Percentiles rank a stretch among this genome's conserved stretches.
phyloP scores from a whole-genome alignment of 2,888 invertebrate species.

The Synergus umbraculus region DNA sequence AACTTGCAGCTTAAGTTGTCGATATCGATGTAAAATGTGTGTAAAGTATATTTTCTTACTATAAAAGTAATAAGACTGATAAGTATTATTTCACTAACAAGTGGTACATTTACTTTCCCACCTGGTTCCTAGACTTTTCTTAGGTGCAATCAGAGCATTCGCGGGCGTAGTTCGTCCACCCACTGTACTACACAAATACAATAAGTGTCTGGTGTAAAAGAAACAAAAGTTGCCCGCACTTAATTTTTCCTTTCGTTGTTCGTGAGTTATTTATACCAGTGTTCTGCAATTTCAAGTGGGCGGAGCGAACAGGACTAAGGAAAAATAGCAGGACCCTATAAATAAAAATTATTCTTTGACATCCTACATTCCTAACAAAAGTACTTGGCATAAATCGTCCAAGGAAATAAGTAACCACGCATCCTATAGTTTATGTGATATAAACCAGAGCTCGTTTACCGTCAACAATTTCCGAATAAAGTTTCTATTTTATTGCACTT shows the following conservation, averaged over 20 bases:
- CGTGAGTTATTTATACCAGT: conserved; percentile 18
- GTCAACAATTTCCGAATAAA: conserved; percentile 33
- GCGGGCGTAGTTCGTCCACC: conserved; percentile 14
- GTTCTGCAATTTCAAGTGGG: conserved; percentile 4
- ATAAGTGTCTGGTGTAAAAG: not conserved
- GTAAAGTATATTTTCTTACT: not conserved
- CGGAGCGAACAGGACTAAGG: not conserved
- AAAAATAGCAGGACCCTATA: not conserved
- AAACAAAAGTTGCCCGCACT: conserved; percentile 29
- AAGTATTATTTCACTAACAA: not conserved
- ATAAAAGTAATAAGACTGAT: not conserved
- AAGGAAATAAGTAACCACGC: conserved; percentile 44
- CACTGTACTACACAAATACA: conserved; percentile 12
- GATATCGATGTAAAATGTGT: not conserved
- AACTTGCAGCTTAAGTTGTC: not conserved
- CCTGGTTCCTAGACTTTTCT: not conserved
- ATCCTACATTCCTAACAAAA: not conserved
- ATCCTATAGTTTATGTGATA: conserved; percentile 26
- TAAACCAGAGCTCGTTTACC: conserved; percentile 45
- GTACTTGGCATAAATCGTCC: not conserved
- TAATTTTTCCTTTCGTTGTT: not conserved
- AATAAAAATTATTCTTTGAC: conserved; percentile 1
- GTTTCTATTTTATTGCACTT: conserved; percentile 39
- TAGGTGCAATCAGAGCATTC: conserved; percentile 1
- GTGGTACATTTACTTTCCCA: not conserved